Evolutionary conservation across 2,113 vertebrate genomes (phyloP).

Genomic region (Cavia aperea): DNA sequence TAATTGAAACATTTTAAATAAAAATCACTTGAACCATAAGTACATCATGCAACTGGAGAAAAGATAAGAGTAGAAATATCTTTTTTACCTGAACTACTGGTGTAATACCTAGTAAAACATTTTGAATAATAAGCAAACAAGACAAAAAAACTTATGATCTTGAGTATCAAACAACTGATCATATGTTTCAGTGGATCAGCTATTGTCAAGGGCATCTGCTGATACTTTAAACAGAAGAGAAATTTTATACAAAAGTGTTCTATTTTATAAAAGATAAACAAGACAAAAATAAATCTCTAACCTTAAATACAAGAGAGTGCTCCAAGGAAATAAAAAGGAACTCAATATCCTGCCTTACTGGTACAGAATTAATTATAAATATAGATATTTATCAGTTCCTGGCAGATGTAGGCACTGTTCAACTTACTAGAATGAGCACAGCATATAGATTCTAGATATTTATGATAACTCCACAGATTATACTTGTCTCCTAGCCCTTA

Average conservation of each 20-base stretch:
- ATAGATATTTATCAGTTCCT: background rate
- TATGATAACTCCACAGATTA: background rate
- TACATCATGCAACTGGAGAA: background rate
- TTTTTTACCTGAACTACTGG: background rate
- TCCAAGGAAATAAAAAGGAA: background rate
- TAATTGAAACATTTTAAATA: conserved; percentile 24
- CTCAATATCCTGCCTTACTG: background rate
- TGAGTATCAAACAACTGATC: background rate
- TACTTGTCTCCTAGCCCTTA: background rate
- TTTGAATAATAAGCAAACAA: background rate
- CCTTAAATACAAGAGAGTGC: background rate
- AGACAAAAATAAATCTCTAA: background rate
- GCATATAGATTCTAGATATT: background rate
- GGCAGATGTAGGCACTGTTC: background rate
- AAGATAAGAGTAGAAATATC: background rate
- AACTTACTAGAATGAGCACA: background rate
- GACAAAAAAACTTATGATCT: background rate
- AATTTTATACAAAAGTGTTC: background rate
- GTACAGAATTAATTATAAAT: background rate
- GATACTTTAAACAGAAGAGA: conserved; percentile 2
- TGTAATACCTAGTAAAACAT: background rate
- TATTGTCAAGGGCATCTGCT: background rate
- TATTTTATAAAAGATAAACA: background rate
- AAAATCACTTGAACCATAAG: background rate
- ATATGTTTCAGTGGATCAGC: background rate